Percentiles rank a stretch among this genome's conserved stretches.
Evolutionary conservation across 2,888 invertebrate genomes (phyloP).

Genomic region (Cephonodes hylas): DNA sequence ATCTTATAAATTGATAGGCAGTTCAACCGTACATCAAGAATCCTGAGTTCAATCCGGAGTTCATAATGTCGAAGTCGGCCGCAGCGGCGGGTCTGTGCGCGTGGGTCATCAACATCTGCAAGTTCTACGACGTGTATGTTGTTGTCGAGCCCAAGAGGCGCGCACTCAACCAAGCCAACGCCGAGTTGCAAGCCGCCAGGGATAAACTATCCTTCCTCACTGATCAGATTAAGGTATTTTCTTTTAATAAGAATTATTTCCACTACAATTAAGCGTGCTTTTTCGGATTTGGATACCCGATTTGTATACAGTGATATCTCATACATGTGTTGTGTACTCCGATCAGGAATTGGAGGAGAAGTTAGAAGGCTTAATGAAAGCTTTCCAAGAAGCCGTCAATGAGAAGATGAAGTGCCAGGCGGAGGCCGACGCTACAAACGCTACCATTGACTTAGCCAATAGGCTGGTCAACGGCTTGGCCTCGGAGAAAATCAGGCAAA

Average conservation of each 20-base stretch:
- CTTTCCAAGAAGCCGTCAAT: constrained; percentile 92
- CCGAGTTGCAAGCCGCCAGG: constrained; percentile 90
- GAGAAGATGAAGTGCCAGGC: constrained; percentile 95
- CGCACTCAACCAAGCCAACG: constrained; percentile 92
- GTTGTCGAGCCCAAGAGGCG: constrained; percentile 95
- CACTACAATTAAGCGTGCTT: too few relatives aligned
- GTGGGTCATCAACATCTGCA: constrained; percentile 96
- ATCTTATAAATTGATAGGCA: constrained; percentile 45
- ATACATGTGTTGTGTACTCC: neutral
- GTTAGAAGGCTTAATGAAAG: constrained; percentile 86
- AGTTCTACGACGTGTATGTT: constrained; percentile 93
- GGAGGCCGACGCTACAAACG: constrained; percentile 94
- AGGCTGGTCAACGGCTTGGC: constrained; percentile 95
- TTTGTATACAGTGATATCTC: too few relatives aligned
- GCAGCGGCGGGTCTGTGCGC: constrained; percentile 96
- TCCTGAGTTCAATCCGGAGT: constrained; percentile 91
- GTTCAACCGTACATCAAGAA: constrained; percentile 82
- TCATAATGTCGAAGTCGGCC: constrained; percentile 90
- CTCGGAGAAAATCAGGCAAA: constrained; percentile 88
- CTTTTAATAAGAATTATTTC: too few relatives aligned
- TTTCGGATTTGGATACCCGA: too few relatives aligned
- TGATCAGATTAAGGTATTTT: constrained; percentile 81
- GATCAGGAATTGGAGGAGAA: constrained; percentile 88
- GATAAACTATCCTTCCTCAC: constrained; percentile 90
- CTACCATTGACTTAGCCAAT: constrained; percentile 95